A percentile compares a stretch with the other conserved stretches of the same genome.
phyloP scores from a whole-genome alignment of 2,797 vertebrate genomes.

The Scolopax bukidnonensis region DNA sequence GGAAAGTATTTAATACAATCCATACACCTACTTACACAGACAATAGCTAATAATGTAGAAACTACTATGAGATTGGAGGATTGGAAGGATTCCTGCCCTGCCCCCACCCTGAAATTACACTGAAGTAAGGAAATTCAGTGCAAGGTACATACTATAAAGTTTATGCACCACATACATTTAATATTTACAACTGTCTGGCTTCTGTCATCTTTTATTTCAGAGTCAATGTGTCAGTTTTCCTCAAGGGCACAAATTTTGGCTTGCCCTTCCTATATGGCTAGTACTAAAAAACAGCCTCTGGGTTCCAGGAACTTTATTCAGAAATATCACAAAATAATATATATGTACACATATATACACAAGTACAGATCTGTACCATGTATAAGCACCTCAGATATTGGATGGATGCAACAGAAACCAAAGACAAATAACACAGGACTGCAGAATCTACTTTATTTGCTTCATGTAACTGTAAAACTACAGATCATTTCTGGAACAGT shows the following conservation, averaged over 20 bases:
- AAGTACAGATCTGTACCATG: not conserved
- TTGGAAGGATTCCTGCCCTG: not conserved
- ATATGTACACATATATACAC: not conserved
- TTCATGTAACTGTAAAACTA: not conserved
- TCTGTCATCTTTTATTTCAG: conserved; percentile 5
- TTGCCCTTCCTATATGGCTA: not conserved
- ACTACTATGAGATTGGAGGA: not conserved
- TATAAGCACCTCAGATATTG: not conserved
- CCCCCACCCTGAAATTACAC: not conserved
- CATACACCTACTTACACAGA: not conserved
- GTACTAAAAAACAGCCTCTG: not conserved
- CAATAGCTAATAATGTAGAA: not conserved
- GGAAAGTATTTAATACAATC: not conserved
- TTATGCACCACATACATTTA: not conserved
- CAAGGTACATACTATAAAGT: not conserved
- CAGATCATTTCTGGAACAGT: not conserved
- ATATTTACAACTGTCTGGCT: not conserved
- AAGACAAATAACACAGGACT: not conserved
- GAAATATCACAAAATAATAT: not conserved
- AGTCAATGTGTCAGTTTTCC: not conserved
- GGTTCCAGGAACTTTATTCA: not conserved
- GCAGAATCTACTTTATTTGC: not conserved
- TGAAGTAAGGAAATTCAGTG: not conserved
- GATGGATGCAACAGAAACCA: not conserved
- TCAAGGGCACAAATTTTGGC: not conserved